Evolutionary conservation across 37 sponge, comb jelly and placozoan genomes (phyloP), one percentile per base, ranked within the genome.

Genomic region (Chondrilla cf. caribensis): DNA sequence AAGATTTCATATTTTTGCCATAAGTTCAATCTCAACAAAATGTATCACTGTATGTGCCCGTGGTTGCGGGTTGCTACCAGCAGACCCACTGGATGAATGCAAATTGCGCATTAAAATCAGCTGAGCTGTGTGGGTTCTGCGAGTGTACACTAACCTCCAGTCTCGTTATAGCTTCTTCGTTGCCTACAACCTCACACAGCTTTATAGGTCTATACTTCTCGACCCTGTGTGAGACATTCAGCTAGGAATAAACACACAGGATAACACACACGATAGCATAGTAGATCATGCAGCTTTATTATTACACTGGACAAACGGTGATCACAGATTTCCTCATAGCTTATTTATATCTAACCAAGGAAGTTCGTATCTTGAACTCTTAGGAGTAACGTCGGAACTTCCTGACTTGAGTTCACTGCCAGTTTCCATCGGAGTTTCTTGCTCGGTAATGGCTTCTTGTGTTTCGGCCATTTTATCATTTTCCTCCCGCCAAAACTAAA

Each of bases 151-250:
- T 18, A 14, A 94, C 95, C 64, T 80, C 92, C 55, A 97, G 70
- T 83, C 96, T 81, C 51, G 86, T 93, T 18, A 98, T 90, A 19
- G 99, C 96, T 31, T 98, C 99, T 62, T 93, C 94, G 73, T 98
- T 98, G 0, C 99, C 99, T 0, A 93, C 96, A 7, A 98, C 84
- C 25, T 96, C 93, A 76, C 55, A 59, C 54, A 98, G 84, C 38
- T 79, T 84, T 32, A 83, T 54, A 43, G 99, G 99, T 31, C 99
- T 81, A 71, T 98, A 96, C 54, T 98, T 98, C 68, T 98, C 99
- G 2, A 96, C 87, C 99, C 99, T 91, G 9, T 37, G 24, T 2
- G 42, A 73, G 51, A n/a, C n/a, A n/a, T n/a, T n/a, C n/a, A n/a
- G n/a, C n/a, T n/a, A n/a, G n/a, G n/a, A n/a, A n/a, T n/a, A n/a